phyloP scores from a whole-genome alignment of 2,888 invertebrate genomes.

The Nasonia oneida region DNA sequence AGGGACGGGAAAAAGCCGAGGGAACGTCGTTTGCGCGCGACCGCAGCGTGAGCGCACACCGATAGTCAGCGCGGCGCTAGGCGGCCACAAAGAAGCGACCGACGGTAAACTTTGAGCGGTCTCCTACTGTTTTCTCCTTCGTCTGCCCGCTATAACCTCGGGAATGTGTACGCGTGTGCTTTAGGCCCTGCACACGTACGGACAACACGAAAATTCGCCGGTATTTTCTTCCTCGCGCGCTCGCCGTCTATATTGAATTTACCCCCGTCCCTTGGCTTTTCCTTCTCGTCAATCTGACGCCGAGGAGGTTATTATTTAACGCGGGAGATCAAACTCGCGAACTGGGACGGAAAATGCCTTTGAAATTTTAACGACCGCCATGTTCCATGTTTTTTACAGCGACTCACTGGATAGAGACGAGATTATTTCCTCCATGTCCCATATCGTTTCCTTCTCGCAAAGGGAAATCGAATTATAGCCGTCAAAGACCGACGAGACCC shows the following conservation, averaged over 20 bases:
- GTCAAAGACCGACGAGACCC: slow-evolving; percentile 14
- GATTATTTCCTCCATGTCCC: slow-evolving; percentile 13
- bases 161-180: slow-evolving; percentile 42
- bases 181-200: slow-evolving; percentile 64
- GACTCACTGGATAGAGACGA: not conserved
- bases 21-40: slow-evolving; percentile 64
- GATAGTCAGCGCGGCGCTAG: slow-evolving; percentile 49
- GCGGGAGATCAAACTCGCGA: not conserved
- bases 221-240: slow-evolving; percentile 58
- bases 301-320: too few species aligned
- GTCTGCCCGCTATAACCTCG: slow-evolving; percentile 52
- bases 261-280: not conserved
- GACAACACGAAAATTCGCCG: slow-evolving; percentile 63
- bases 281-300: not conserved
- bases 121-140: not conserved
- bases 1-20: slow-evolving; percentile 47
- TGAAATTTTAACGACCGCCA: slow-evolving; percentile 9
- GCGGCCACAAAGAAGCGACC: slow-evolving; percentile 66
- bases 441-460: not conserved
- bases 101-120: slow-evolving; percentile 68
- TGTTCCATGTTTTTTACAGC: not conserved
- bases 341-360: not conserved
- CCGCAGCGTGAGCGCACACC: slow-evolving; percentile 53
- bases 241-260: not conserved
- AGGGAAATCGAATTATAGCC: slow-evolving; percentile 14